Evolutionary conservation across 2,797 vertebrate genomes (phyloP), one percentile per base, ranked within the genome.

Genomic region (Gallirallus australis): DNA sequence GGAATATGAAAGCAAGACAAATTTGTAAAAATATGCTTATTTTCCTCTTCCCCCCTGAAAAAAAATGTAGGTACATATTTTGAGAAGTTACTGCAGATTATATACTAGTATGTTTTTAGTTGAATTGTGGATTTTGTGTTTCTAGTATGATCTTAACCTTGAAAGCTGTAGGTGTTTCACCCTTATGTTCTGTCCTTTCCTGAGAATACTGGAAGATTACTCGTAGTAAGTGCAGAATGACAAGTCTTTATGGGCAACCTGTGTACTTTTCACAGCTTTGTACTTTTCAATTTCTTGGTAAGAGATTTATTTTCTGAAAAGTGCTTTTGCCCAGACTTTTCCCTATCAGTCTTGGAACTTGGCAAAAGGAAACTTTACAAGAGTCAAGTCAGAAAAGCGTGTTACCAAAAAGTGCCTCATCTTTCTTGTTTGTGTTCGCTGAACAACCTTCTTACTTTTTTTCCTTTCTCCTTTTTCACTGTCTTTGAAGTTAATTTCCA

Each of bases 241-340:
- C 31, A 35, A 2, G 15, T 77, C 76, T 68, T 80, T 30, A 48
- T 53, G 25, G 17, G 7, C n/a, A 70, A 54, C 27, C 24, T 54
- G 75, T 82, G 27, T 40, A 65, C 37, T 92, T 94, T 73, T 53
- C 19, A 75, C 42, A 45, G 19, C 42, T 50, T 78, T 80, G 24
- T 40, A 65, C 37, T 93, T 94, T 77, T 50, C 19, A 75, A 18
- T 83, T 88, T 86, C 45, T 75, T 54, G 53, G 6, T 13, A 54
- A 53, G 48, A 60, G 30, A 21, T 57, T 45, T 83, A 9, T 68
- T 90, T 95, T 4, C 28, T 76, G n/a, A 75, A 61, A 57, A 81
- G 13, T 82, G 4, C 3, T 85, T 90, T 63, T 70, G 2, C 20
- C 18, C 17, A 25, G 18, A 10, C 82, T 79, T 93, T 86, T 75